phyloP scores from a whole-genome alignment of 2,797 vertebrate species.

The Mormyrus hasselquistii region DNA sequence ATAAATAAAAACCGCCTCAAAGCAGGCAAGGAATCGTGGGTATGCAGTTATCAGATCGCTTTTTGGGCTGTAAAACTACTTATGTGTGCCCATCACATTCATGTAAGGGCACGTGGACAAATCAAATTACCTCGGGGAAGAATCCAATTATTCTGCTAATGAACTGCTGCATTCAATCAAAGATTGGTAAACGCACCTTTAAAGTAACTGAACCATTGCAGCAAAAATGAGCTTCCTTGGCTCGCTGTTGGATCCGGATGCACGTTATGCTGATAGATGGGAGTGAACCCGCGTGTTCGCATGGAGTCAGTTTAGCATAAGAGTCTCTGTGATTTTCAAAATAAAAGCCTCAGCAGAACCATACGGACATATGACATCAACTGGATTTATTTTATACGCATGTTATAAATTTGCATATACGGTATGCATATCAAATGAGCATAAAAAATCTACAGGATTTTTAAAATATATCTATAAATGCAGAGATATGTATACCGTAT shows the following conservation, averaged over 20 bases:
- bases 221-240: conserved; percentile 2
- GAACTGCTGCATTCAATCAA: conserved; percentile 15
- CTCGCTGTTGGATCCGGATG: not conserved
- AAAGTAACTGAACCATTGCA: not conserved
- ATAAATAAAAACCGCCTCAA: not conserved
- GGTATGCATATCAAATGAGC: not conserved
- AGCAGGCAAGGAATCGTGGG: not conserved
- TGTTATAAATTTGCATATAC: not conserved
- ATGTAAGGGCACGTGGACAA: conserved; percentile 12
- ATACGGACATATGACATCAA: not conserved
- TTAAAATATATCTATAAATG: not conserved
- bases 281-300: not conserved
- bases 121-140: conserved; percentile 18
- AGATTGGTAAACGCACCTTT: not conserved
- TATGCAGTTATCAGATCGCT: not conserved
- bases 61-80: conserved; percentile 14
- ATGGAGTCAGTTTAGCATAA: not conserved
- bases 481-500: not conserved
- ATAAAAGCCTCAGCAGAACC: not conserved
- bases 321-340: not conserved
- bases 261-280: not conserved
- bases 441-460: not conserved
- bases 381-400: not conserved
- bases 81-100: conserved; percentile 18
- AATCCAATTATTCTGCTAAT: conserved; percentile 18